Evolutionary conservation across 2,113 vertebrate genomes (phyloP), one percentile per base, ranked within the genome.

Genomic region (Mormyrus lacerda): DNA sequence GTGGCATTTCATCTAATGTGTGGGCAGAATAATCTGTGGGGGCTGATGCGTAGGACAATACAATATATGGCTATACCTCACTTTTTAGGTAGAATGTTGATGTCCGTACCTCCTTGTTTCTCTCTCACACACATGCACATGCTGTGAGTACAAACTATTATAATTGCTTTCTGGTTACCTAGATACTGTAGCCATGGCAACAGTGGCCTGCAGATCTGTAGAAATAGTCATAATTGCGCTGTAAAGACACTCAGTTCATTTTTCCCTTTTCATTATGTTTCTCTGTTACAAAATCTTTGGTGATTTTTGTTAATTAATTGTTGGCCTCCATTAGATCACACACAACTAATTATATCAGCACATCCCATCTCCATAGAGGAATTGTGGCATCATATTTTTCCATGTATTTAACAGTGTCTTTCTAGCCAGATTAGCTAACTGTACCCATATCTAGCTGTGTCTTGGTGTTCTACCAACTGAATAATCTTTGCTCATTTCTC

Each of bases 141-240:
- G 79, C 79, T 45, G 19, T 47, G 35, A 44, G 90, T 90, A 89
- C 61, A 91, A 73, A 47, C 79, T 90, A 6, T 27, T 90, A 27
- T 47, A 91, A 94, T 91, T 92, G 87, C 35, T 90, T 91, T 92
- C 85, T 91, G 11, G 90, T 92, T 91, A 87, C 90, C 91, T 84
- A 93, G 90, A 84, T 87, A 89, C 92, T 44, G 91, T 94, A 88
- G 85, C 90, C 89, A 92, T 94, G 91, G 92, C 50, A 95, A 94
- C 92, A 87, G 17, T 45, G 89, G 76, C 85, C 47, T 89, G 88
- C 83, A 88, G 61, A 89, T 93, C 84, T 3, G 85, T 85, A 87
- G 79, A 85, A 90, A 88, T 47, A 69, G 51, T 76, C 90, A 89
- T 45, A 79, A 90, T 91, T 53, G 15, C 48, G 83, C 73, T 15